Conservation (phyloP, 2,888 invertebrate genomes). For the Chrysolina americana region DNA sequence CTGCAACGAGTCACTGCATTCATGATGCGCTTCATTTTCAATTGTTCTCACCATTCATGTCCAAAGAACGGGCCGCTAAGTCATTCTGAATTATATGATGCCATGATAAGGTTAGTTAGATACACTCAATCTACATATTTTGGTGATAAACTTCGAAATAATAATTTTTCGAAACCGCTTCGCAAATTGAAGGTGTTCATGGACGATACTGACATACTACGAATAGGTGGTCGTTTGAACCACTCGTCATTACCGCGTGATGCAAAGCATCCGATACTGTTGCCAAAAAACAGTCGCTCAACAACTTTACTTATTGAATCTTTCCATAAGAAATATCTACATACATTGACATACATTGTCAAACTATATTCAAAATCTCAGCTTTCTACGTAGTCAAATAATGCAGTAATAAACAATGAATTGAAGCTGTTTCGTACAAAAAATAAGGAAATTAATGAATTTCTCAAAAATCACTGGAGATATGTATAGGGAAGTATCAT, state of each 20-base stretch:
- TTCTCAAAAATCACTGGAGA: no score
- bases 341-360: no score
- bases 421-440: no score
- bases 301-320: background rate
- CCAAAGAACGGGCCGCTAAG: background rate
- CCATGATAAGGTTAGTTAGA: background rate
- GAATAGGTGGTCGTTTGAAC: background rate
- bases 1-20: background rate
- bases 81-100: background rate
- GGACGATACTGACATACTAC: background rate
- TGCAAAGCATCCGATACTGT: background rate
- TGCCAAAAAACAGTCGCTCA: slow-evolving; percentile 5
- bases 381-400: no score
- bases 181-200: no score
- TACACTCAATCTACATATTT: background rate
- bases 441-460: no score
- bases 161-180: background rate
- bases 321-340: slow-evolving; percentile 18
- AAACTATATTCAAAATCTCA: no score
- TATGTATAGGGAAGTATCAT: no score
- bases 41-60: background rate
- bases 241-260: background rate
- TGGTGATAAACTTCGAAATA: background rate
- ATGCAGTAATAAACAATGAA: no score
- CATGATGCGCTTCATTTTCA: background rate